These are phyloP conservation scores for Gari tellinella DNA, from an alignment of 2,888 invertebrate genomes.

Conservation along the genomic window DNA sequence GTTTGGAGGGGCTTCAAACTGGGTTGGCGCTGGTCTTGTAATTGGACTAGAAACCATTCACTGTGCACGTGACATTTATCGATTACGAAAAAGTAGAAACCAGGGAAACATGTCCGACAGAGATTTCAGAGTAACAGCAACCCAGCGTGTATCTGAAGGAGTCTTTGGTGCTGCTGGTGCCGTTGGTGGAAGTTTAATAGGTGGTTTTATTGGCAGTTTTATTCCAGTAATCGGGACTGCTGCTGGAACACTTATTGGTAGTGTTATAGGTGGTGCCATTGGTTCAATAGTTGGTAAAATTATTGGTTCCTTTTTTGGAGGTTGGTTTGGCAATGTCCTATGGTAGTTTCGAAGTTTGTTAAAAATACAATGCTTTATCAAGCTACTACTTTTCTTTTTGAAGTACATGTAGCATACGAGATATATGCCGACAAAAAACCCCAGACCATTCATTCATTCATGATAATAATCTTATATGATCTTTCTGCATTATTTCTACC, in stretches of 20 bases:
- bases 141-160: conserved; percentile 19
- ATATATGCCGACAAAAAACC: too few relatives aligned
- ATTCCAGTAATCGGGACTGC: conserved; percentile 11
- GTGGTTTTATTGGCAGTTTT: conserved; percentile 14
- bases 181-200: not conserved
- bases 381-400: too few relatives aligned
- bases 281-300: conserved; percentile 19
- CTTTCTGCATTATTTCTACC: too few relatives aligned
- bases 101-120: conserved; percentile 3
- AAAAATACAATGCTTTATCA: too few relatives aligned
- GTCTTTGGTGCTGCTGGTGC: conserved; percentile 3
- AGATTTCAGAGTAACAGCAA: conserved; percentile 10
- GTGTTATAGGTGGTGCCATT: conserved; percentile 9
- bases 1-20: conserved; percentile 10
- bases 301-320: conserved; percentile 19
- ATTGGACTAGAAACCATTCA: not conserved
- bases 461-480: too few relatives aligned
- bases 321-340: conserved; percentile 6
- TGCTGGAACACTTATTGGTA: conserved; percentile 18
- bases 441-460: too few relatives aligned
- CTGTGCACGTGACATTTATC: not conserved
- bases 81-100: not conserved
- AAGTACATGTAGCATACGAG: too few relatives aligned
- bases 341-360: too few relatives aligned
- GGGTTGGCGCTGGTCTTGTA: conserved; percentile 12